Percentiles rank a stretch among this genome's conserved stretches.
Evolutionary conservation across 2,797 vertebrate species (phyloP).

Genomic region (Graptemys geographica): DNA sequence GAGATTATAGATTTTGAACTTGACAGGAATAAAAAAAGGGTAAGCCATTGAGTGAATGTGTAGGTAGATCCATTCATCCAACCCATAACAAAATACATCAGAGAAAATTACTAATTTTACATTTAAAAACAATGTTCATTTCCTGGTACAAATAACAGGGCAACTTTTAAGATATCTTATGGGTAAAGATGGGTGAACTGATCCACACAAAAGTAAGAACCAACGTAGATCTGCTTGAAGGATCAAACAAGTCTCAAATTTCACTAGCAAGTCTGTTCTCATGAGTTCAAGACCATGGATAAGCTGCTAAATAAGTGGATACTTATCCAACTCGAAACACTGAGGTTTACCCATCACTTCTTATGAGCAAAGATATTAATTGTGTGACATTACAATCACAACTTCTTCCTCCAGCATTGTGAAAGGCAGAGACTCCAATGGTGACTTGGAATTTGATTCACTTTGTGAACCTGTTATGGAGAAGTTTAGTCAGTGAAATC

Average conservation of each 20-base stretch:
- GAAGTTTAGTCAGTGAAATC: too few species aligned
- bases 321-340: not conserved
- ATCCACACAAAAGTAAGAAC: not conserved
- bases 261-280: not conserved
- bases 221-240: not conserved
- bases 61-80: not conserved
- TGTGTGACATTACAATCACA: not conserved
- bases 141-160: not conserved
- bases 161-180: not conserved
- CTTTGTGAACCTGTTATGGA: too few species aligned
- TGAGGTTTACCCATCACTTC: not conserved
- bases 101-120: not conserved
- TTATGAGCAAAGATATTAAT: not conserved
- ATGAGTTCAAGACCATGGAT: fast-evolving
- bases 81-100: not conserved
- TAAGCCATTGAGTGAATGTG: not conserved
- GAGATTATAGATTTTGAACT: not conserved
- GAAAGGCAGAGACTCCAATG: not conserved
- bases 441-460: too few species aligned
- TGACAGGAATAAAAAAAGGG: not conserved
- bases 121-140: not conserved
- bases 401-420: not conserved
- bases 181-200: not conserved
- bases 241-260: not conserved
- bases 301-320: not conserved